A percentile compares a stretch with the other conserved stretches of the same genome.
Conservation (phyloP, 2,113 vertebrate genomes). For the Salminus brasiliensis region DNA sequence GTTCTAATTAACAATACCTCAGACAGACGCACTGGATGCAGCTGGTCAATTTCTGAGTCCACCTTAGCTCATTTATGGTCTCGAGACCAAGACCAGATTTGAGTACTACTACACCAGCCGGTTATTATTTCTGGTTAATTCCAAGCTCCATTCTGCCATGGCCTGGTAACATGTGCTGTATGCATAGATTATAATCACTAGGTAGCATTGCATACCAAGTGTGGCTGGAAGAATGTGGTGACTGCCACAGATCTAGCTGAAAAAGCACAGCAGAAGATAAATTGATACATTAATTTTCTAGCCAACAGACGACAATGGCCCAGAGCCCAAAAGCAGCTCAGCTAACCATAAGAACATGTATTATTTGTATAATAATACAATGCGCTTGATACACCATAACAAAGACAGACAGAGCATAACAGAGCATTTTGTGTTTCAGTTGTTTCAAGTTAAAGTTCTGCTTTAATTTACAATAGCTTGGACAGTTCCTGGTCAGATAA, state of each 20-base stretch:
- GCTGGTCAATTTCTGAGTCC: too few relatives aligned
- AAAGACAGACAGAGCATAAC: too few relatives aligned
- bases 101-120: too few relatives aligned
- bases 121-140: too few relatives aligned
- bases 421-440: background rate
- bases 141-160: too few relatives aligned
- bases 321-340: constrained; percentile 42
- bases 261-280: background rate
- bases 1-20: too few relatives aligned
- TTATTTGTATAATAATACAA: background rate
- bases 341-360: constrained; percentile 12
- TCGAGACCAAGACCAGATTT: too few relatives aligned
- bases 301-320: background rate
- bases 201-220: background rate
- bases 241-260: background rate
- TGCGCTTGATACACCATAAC: background rate
- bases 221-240: background rate
- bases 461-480: background rate
- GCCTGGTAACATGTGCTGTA: background rate
- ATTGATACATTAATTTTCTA: background rate
- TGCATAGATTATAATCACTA: background rate
- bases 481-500: too few relatives aligned
- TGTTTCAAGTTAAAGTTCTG: background rate
- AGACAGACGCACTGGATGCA: too few relatives aligned
- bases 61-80: too few relatives aligned